Evolutionary conservation across 2,113 vertebrate species (phyloP).

Genomic region (Oxyruncus cristatus): DNA sequence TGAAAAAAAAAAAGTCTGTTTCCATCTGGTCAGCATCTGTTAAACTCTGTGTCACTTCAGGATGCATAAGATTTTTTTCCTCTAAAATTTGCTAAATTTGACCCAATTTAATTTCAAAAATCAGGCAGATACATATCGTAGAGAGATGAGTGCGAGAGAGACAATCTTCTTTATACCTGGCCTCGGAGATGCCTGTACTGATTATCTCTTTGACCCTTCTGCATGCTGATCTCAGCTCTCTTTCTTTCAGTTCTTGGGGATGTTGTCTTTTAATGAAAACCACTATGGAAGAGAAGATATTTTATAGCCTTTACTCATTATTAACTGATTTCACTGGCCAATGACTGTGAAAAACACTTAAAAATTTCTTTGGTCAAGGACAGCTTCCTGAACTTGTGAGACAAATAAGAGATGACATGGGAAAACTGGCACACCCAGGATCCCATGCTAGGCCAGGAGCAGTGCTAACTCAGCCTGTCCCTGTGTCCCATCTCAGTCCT

Average conservation of each 20-base stretch:
- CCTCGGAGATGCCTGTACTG: neutral
- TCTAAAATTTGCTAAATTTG: neutral
- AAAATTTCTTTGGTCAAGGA: neutral
- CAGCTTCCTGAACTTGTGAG: neutral
- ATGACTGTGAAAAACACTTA: neutral
- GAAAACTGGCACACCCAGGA: neutral
- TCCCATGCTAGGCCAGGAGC: neutral
- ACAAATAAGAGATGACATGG: neutral
- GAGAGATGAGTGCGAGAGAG: neutral
- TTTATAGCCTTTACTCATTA: neutral
- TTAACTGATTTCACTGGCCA: neutral
- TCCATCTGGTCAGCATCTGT: conserved; percentile 34
- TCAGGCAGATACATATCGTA: neutral
- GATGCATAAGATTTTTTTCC: neutral
- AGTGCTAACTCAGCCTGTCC: neutral
- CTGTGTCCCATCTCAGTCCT: neutral
- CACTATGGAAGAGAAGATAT: neutral
- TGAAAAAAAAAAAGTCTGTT: neutral
- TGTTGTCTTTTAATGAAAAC: neutral
- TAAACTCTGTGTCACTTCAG: neutral
- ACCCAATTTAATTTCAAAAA: neutral
- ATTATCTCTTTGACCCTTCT: neutral
- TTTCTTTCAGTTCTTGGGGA: neutral
- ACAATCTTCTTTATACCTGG: neutral
- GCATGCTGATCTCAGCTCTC: neutral